These are phyloP conservation scores for Callyntrura guangdongensis DNA, from an alignment of 2,888 invertebrate species.

Conservation along the genomic window DNA sequence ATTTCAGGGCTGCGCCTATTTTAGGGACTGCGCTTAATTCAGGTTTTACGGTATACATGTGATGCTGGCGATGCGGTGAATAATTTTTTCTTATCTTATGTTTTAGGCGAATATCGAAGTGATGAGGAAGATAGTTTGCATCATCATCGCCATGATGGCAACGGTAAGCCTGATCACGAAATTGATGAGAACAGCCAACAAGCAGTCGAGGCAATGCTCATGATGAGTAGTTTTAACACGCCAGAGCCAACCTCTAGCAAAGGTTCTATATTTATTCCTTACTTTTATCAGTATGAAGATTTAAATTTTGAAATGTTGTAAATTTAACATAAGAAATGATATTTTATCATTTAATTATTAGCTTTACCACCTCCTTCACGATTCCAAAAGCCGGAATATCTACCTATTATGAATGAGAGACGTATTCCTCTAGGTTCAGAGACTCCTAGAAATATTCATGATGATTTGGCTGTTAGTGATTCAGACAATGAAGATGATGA, in stretches of 20 bases:
- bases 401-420: slow-evolving; percentile 55
- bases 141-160: slow-evolving; percentile 29
- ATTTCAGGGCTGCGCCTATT: too few relatives aligned
- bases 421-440: slow-evolving; percentile 85
- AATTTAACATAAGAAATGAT: background rate
- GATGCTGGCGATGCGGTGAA: too few relatives aligned
- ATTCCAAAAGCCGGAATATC: slow-evolving; percentile 75
- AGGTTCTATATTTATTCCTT: slow-evolving; percentile 18
- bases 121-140: slow-evolving; percentile 80
- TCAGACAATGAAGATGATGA: slow-evolving; percentile 89
- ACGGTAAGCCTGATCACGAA: slow-evolving; percentile 53
- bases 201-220: slow-evolving; percentile 86
- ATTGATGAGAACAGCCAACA: slow-evolving; percentile 87
- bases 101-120: slow-evolving; percentile 83
- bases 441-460: slow-evolving; percentile 85
- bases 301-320: too few relatives aligned
- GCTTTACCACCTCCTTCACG: slow-evolving; percentile 63
- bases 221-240: slow-evolving; percentile 83
- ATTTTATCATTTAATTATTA: background rate
- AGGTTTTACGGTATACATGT: too few relatives aligned
- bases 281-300: too few relatives aligned
- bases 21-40: too few relatives aligned
- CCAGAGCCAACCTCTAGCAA: slow-evolving; percentile 54
- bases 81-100: too few relatives aligned
- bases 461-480: slow-evolving; percentile 92